phyloP scores from a whole-genome alignment of 2,888 invertebrate species.

The Cephus nigrinus region DNA sequence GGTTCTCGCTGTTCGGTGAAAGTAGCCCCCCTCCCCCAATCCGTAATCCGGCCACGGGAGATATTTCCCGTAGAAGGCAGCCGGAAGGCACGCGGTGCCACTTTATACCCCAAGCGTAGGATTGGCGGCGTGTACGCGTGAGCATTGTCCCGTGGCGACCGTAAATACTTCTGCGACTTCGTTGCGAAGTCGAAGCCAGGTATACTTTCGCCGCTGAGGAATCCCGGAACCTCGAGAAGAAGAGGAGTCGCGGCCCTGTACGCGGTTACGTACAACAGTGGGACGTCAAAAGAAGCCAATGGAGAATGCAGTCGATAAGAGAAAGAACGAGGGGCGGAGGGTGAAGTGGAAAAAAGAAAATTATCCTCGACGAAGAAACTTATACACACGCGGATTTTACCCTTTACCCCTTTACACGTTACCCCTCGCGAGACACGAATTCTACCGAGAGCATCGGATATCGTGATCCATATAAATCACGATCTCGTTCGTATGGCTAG shows the following conservation, averaged over 20 bases:
- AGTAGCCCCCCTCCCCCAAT: not conserved
- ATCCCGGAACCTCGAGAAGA: too few relatives aligned
- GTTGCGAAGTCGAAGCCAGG: conserved; percentile 16
- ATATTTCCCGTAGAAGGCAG: not conserved
- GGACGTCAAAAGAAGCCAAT: too few relatives aligned
- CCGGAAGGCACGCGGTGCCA: conserved; percentile 2
- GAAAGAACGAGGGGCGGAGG: too few relatives aligned
- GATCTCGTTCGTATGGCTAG: not conserved
- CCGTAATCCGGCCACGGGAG: not conserved
- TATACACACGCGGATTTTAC: too few relatives aligned
- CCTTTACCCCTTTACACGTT: too few relatives aligned
- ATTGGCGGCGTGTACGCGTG: conserved; percentile 15
- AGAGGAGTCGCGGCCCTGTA: too few relatives aligned
- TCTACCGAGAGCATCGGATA: too few relatives aligned
- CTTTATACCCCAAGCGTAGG: conserved; percentile 1
- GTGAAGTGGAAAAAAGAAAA: too few relatives aligned
- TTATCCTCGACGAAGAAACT: too few relatives aligned
- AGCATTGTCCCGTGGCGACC: conserved; percentile 55
- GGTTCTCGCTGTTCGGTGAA: not conserved
- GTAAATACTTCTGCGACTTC: conserved; percentile 49
- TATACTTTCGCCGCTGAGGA: conserved; percentile 28
- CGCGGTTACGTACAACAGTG: too few relatives aligned
- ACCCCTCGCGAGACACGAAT: too few relatives aligned
- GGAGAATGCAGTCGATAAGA: too few relatives aligned
- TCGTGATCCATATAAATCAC: not conserved